Conservation (phyloP, 1,140 invertebrate genomes). For the Argopecten irradians region DNA sequence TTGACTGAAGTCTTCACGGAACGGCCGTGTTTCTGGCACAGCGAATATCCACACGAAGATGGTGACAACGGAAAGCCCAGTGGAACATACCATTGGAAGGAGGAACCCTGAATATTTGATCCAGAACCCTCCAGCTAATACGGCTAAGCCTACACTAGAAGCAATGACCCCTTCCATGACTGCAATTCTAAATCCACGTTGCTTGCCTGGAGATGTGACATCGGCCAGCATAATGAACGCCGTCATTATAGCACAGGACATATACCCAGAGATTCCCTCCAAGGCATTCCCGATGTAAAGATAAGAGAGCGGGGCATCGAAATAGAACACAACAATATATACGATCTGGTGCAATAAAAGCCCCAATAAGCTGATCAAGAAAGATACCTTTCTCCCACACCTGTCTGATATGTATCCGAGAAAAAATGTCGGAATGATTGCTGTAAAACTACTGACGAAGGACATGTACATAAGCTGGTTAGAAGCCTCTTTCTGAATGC, state of each 20-base stretch:
- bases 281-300: conserved; percentile 34
- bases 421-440: conserved; percentile 41
- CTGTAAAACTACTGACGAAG: conserved; percentile 33
- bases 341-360: conserved; percentile 35
- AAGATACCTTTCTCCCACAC: conserved; percentile 32
- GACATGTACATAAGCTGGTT: conserved; percentile 34
- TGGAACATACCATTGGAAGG: conserved; percentile 26
- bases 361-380: conserved; percentile 28
- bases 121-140: conserved; percentile 32
- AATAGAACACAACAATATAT: conserved; percentile 32
- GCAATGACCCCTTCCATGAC: conserved; percentile 33
- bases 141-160: background rate
- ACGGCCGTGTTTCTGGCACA: conserved; percentile 32
- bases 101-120: conserved; percentile 40
- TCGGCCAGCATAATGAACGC: conserved; percentile 40
- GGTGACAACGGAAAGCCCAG: background rate
- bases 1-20: background rate
- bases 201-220: conserved; percentile 37
- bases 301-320: conserved; percentile 8
- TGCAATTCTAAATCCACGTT: conserved; percentile 36
- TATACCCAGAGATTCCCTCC: conserved; percentile 36
- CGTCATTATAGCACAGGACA: conserved; percentile 34
- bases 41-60: conserved; percentile 10
- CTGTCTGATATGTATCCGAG: conserved; percentile 36
- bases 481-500: conserved; percentile 36